Evolutionary conservation across 1,140 invertebrate genomes (phyloP).

Genomic region (Brachionus asplanchnoidis): DNA sequence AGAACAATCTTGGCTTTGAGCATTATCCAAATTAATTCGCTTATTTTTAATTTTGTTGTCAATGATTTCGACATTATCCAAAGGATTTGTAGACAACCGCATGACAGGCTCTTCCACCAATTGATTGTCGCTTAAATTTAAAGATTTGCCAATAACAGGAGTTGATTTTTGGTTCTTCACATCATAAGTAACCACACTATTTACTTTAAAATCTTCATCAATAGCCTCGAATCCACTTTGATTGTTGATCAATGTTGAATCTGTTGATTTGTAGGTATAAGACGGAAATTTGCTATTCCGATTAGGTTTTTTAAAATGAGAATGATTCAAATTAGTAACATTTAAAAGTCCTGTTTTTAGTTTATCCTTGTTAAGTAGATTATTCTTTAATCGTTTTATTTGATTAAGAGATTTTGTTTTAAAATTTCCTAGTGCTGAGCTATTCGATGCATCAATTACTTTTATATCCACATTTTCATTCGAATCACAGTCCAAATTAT

Average conservation of each 20-base stretch:
- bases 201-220: not conserved
- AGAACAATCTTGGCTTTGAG: not conserved
- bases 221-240: not conserved
- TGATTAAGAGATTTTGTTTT: not conserved
- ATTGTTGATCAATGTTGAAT: conserved; percentile 10
- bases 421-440: not conserved
- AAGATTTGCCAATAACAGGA: not conserved
- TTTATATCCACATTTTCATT: conserved; percentile 20
- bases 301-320: not conserved
- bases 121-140: not conserved
- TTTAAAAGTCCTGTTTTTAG: not conserved
- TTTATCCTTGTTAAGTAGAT: not conserved
- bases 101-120: not conserved
- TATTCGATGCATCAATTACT: conserved; percentile 9
- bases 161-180: conserved; percentile 11
- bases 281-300: conserved; percentile 1
- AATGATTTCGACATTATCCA: not conserved
- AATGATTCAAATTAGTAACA: conserved; percentile 18
- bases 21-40: not conserved
- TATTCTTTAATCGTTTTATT: conserved; percentile 13
- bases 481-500: not conserved
- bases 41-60: conserved; percentile 2
- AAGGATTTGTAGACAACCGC: conserved; percentile 14
- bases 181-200: conserved; percentile 36
- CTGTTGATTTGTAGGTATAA: conserved; percentile 23